phyloP scores from a whole-genome alignment of 2,797 vertebrate species.

The Botia kubotai region DNA sequence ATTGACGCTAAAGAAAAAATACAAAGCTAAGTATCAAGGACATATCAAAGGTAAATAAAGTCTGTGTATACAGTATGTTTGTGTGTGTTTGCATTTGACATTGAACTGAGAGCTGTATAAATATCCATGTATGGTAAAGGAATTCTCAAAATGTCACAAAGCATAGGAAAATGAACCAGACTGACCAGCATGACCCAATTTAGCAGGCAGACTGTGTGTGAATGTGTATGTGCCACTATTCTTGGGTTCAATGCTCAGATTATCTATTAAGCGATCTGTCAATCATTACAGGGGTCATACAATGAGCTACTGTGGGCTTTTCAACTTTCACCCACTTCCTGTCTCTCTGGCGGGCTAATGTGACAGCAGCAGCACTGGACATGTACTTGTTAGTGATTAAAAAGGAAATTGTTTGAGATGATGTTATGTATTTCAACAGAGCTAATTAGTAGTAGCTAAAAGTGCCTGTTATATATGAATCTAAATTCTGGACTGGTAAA shows the following conservation, averaged over 20 bases:
- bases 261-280: constrained; percentile 61
- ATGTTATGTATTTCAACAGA: background rate
- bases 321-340: constrained; percentile 72
- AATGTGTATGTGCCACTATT: constrained; percentile 21
- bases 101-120: constrained; percentile 26
- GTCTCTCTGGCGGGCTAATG: background rate
- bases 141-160: constrained; percentile 47
- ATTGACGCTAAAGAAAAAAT: constrained; percentile 7
- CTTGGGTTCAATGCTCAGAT: constrained; percentile 53
- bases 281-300: constrained; percentile 66
- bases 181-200: constrained; percentile 36
- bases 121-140: constrained; percentile 51
- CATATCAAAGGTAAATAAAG: background rate
- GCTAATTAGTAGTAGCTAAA: background rate
- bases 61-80: constrained; percentile 6
- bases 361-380: constrained; percentile 28
- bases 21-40: background rate
- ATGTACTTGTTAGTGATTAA: constrained; percentile 5
- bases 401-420: background rate
- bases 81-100: constrained; percentile 50
- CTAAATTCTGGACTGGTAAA: background rate
- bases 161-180: constrained; percentile 33
- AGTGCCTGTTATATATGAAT: constrained; percentile 7
- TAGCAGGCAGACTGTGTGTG: background rate
- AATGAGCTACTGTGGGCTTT: constrained; percentile 28